These are phyloP conservation scores for Drosophila merina DNA, from an alignment of 2,888 invertebrate genomes.

Conservation along the genomic window DNA sequence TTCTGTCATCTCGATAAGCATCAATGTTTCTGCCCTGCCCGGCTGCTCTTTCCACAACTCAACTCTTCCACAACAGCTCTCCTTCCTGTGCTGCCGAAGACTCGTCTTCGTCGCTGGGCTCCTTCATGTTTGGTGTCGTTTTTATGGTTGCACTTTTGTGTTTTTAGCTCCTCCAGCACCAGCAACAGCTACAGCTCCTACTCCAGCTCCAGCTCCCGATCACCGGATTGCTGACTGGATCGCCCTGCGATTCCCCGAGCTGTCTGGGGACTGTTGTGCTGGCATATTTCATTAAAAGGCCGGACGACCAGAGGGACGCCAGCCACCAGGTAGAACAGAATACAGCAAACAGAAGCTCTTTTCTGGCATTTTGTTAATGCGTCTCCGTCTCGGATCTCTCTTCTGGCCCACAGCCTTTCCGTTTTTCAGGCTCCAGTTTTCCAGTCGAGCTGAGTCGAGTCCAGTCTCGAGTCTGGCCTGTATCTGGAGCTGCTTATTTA, in stretches of 20 bases:
- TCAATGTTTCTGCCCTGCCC: slow-evolving; percentile 77
- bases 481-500: slow-evolving; percentile 76
- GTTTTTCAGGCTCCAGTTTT: slow-evolving; percentile 13
- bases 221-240: slow-evolving; percentile 25
- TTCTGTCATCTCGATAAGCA: slow-evolving; percentile 81
- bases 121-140: slow-evolving; percentile 72
- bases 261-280: slow-evolving; percentile 43
- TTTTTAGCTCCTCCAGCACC: slow-evolving; percentile 52
- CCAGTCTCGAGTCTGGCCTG: slow-evolving; percentile 16
- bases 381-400: slow-evolving; percentile 56
- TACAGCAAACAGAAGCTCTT: slow-evolving; percentile 82
- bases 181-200: background rate
- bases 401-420: slow-evolving; percentile 1
- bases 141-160: slow-evolving; percentile 80
- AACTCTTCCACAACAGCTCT: slow-evolving; percentile 2
- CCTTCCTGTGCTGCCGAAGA: slow-evolving; percentile 3
- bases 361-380: slow-evolving; percentile 79
- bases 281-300: slow-evolving; percentile 79
- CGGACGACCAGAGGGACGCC: slow-evolving; percentile 7
- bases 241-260: slow-evolving; percentile 29
- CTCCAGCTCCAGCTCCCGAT: slow-evolving; percentile 16
- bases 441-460: background rate
- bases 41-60: slow-evolving; percentile 41
- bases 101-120: slow-evolving; percentile 20
- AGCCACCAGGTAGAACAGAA: slow-evolving; percentile 40